Evolutionary conservation across 1,140 invertebrate species (phyloP).

Genomic region (Drosophila pandora): DNA sequence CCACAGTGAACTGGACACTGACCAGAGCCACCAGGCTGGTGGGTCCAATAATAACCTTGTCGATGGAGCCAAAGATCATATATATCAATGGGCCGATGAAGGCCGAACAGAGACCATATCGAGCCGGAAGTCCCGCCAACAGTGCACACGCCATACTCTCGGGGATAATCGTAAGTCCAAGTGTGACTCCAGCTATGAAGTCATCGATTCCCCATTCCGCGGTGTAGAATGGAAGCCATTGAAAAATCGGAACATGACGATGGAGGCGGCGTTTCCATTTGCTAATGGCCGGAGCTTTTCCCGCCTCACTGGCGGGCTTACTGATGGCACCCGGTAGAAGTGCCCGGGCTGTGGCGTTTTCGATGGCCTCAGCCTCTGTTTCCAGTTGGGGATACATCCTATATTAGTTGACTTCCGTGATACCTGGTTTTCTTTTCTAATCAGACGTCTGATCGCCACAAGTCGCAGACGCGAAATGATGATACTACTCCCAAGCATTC

Average conservation of each 20-base stretch:
- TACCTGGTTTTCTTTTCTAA: neutral
- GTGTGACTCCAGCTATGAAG: slow-evolving; percentile 90
- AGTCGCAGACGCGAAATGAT: slow-evolving; percentile 59
- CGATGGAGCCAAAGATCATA: slow-evolving; percentile 93
- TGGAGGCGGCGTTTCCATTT: slow-evolving; percentile 57
- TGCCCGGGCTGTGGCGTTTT: slow-evolving; percentile 51
- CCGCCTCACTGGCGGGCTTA: slow-evolving; percentile 26
- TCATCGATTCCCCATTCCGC: slow-evolving; percentile 87
- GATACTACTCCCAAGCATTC: slow-evolving; percentile 19
- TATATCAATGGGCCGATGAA: slow-evolving; percentile 92
- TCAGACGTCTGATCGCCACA: slow-evolving; percentile 35
- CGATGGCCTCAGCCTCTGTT: slow-evolving; percentile 48
- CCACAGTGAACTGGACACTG: slow-evolving; percentile 90
- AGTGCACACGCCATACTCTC: slow-evolving; percentile 93
- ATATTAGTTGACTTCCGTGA: neutral
- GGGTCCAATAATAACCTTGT: slow-evolving; percentile 95
- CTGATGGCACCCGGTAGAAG: slow-evolving; percentile 27
- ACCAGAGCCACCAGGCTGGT: slow-evolving; percentile 89
- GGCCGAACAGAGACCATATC: slow-evolving; percentile 85
- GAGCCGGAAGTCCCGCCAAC: slow-evolving; percentile 88
- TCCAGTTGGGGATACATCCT: slow-evolving; percentile 69
- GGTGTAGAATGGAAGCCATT: slow-evolving; percentile 88
- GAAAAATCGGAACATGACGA: slow-evolving; percentile 82
- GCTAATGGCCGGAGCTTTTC: slow-evolving; percentile 12
- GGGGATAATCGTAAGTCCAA: slow-evolving; percentile 92